phyloP scores from a whole-genome alignment of 2,888 invertebrate genomes.

The Busseola fusca region DNA sequence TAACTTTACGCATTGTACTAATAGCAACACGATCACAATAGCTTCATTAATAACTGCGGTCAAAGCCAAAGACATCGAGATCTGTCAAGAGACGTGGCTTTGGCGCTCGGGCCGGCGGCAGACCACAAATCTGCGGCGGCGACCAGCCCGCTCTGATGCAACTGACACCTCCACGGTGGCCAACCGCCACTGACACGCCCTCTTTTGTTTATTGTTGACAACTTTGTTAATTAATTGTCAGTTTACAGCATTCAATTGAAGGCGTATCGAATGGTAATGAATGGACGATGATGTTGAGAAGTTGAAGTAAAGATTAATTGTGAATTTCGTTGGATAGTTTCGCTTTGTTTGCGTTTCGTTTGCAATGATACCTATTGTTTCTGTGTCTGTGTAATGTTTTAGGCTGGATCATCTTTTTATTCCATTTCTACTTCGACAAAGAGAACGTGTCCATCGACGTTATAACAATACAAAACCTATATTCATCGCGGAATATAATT shows the following conservation, averaged over 20 bases:
- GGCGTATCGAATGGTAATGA: conserved; percentile 51
- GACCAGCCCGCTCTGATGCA: conserved; percentile 68
- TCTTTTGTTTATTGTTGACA: conserved; percentile 82
- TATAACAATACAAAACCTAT: background rate
- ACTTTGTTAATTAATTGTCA: conserved; percentile 78
- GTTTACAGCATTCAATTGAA: conserved; percentile 61
- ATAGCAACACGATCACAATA: conserved; percentile 60
- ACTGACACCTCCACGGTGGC: conserved; percentile 77
- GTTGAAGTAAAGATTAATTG: conserved; percentile 50
- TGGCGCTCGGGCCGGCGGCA: conserved; percentile 69
- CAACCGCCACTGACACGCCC: conserved; percentile 76
- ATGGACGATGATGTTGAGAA: conserved; percentile 41
- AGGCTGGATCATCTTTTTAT: background rate
- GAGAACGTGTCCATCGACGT: background rate
- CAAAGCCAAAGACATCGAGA: conserved; percentile 71
- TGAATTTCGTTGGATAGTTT: conserved; percentile 37
- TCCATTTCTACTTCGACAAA: background rate
- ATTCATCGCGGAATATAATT: conserved; percentile 36
- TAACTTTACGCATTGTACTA: conserved; percentile 7
- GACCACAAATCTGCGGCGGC: conserved; percentile 87
- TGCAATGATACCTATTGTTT: conserved; percentile 24
- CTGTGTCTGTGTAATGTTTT: conserved; percentile 4
- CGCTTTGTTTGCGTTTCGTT: conserved; percentile 17
- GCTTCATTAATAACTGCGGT: conserved; percentile 76
- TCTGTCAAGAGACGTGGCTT: conserved; percentile 70